These are phyloP conservation scores for Eulemur mongoz DNA, from an alignment of 2,797 vertebrate genomes.

Conservation along the genomic window DNA sequence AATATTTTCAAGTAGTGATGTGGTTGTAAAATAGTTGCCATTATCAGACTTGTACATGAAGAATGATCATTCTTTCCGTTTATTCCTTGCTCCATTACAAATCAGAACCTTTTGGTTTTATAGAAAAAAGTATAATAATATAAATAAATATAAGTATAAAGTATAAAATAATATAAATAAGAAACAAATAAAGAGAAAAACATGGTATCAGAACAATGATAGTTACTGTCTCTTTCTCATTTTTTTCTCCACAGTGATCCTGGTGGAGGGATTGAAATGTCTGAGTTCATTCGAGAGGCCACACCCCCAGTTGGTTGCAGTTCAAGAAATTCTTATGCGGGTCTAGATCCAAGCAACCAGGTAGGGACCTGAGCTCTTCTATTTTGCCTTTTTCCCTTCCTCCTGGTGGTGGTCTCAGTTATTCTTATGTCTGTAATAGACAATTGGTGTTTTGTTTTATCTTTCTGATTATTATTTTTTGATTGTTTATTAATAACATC, in stretches of 20 bases:
- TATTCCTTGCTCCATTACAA: not conserved
- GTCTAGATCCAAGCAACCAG: conserved; percentile 94
- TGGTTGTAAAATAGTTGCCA: conserved; percentile 20
- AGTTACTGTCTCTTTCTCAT: conserved; percentile 22
- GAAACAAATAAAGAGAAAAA: not conserved
- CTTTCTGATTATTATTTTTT: not conserved
- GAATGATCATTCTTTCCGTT: not conserved
- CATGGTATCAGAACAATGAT: not conserved
- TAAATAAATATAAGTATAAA: not conserved
- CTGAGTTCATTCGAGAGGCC: conserved; percentile 96
- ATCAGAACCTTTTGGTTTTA: conserved; percentile 27
- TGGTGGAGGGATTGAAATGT: conserved; percentile 99
- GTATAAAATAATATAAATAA: not conserved
- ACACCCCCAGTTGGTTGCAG: conserved; percentile 99
- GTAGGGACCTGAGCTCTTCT: conserved; percentile 82
- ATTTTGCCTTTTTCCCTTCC: not conserved
- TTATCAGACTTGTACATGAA: not conserved
- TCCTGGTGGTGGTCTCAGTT: not conserved
- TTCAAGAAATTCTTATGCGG: conserved; percentile 98
- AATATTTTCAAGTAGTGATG: not conserved
- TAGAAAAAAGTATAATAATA: not conserved
- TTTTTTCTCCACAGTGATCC: conserved; percentile 91
- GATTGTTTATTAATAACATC: not conserved
- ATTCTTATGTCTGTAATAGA: not conserved
- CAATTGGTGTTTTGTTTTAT: conserved; percentile 11